Evolutionary conservation across 2,113 vertebrate species (phyloP), one percentile per base, ranked within the genome.

Genomic region (Ceratotherium simum): DNA sequence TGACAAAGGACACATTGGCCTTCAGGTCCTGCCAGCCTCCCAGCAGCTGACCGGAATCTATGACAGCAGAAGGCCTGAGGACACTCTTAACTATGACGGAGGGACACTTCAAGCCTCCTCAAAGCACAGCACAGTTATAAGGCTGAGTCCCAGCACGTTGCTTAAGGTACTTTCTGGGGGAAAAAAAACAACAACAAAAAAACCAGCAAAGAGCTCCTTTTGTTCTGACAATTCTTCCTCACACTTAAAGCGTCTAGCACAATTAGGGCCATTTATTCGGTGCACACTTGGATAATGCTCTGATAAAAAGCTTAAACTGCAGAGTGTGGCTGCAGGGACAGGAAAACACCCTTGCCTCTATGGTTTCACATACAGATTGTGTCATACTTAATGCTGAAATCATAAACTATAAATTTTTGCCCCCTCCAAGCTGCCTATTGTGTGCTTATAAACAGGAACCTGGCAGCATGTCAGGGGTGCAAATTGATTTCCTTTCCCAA

Each of bases 401-500:
- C 98, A 98, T 98, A 98, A 98, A 98, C 96, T 94, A 94, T 98
- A 97, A 97, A 97, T 97, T 33, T 9, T 97, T 97, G 90, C 96
- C 96, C 98, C 97, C 97, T 98, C 97, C 97, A 96, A 97, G 96
- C 98, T 98, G 98, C 98, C 98, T 98, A 97, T 98, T 98, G 98
- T 98, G 97, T 96, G 98, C 99, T 99, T 98, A 99, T 98, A 99
- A 99, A 99, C 98, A 99, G 99, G 98, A 99, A 98, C 98, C 98
- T 99, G 99, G 99, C 98, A 98, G 98, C 95, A 97, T 98, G 99
- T 99, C 98, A 98, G 98, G 96, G 98, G 98, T 98, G 98, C 98
- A 99, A 99, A 99, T 98, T 98, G 98, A 99, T 99, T 99, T 99
- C 98, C 99, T 99, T 98, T 98, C 96, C 98, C 98, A 99, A 99